phyloP scores from a whole-genome alignment of 2,888 invertebrate genomes.

The Volucella zonaria region DNA sequence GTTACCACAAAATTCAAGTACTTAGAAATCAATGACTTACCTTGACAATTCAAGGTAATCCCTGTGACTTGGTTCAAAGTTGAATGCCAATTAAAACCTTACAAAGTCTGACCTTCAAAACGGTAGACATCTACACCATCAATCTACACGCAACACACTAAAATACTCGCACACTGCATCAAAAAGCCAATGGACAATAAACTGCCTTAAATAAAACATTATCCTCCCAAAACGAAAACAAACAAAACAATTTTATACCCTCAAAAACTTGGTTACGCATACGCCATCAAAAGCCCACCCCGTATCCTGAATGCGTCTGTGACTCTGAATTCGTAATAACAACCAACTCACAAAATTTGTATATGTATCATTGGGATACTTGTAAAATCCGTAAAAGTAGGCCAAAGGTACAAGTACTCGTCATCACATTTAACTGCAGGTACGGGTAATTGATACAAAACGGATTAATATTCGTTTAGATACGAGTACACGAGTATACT shows the following conservation, averaged over 20 bases:
- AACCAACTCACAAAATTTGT: neutral
- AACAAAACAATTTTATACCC: neutral
- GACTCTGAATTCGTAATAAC: neutral
- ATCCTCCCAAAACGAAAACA: neutral
- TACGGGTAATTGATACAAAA: conserved; percentile 45
- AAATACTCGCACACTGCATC: neutral
- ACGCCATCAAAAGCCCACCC: conserved; percentile 27
- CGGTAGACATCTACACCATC: conserved; percentile 40
- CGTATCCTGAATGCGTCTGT: neutral
- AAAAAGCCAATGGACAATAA: no score
- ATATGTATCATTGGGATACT: neutral
- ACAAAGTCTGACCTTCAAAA: conserved; percentile 38
- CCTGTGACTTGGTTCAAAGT: conserved; percentile 5
- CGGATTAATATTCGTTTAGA: conserved; percentile 12
- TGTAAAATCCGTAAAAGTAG: neutral
- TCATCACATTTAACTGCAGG: neutral
- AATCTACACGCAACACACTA: conserved; percentile 49
- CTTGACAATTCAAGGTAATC: conserved; percentile 12
- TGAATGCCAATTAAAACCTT: neutral
- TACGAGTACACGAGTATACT: no score
- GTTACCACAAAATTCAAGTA: no score
- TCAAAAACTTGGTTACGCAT: conserved; percentile 43
- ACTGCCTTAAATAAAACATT: neutral
- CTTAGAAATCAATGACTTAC: conserved; percentile 28
- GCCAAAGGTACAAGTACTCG: neutral